Percentiles rank a stretch among this genome's conserved stretches.
Evolutionary conservation across 2,113 vertebrate species (phyloP).

Genomic region (Macquaria ambigua): DNA sequence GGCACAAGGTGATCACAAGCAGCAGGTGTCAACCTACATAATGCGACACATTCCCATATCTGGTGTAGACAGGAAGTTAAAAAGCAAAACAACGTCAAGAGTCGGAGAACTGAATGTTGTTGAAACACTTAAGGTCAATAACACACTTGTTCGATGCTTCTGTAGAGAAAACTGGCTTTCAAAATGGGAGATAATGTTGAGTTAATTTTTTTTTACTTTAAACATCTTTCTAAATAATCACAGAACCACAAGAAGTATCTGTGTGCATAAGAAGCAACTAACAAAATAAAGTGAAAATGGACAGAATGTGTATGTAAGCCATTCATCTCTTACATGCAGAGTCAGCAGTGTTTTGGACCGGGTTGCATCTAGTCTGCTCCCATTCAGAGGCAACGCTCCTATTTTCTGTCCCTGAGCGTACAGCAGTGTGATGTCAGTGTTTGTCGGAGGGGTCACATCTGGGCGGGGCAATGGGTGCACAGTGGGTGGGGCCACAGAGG

Average conservation of each 20-base stretch:
- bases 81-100: too few species aligned
- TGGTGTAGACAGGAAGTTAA: background rate
- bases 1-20: background rate
- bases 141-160: background rate
- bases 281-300: background rate
- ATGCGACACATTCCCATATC: background rate
- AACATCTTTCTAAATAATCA: background rate
- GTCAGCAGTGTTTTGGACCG: conserved; percentile 90
- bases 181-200: background rate
- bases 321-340: conserved; percentile 87
- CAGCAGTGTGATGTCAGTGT: conserved; percentile 88
- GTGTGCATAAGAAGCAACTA: background rate
- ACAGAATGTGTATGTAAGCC: too few species aligned
- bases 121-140: background rate
- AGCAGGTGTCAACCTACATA: background rate
- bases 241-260: background rate
- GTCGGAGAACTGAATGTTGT: too few species aligned
- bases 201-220: background rate
- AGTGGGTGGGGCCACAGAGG: conserved; percentile 87
- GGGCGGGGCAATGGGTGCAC: conserved; percentile 87
- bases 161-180: background rate
- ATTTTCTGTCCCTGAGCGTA: conserved; percentile 98
- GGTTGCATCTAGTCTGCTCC: conserved; percentile 87
- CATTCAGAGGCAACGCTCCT: conserved; percentile 91
- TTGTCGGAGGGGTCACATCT: conserved; percentile 85